Base-by-base conservation (phyloP, 2,888 invertebrate genomes). In the Tenthredo scrophulariae region DNA sequence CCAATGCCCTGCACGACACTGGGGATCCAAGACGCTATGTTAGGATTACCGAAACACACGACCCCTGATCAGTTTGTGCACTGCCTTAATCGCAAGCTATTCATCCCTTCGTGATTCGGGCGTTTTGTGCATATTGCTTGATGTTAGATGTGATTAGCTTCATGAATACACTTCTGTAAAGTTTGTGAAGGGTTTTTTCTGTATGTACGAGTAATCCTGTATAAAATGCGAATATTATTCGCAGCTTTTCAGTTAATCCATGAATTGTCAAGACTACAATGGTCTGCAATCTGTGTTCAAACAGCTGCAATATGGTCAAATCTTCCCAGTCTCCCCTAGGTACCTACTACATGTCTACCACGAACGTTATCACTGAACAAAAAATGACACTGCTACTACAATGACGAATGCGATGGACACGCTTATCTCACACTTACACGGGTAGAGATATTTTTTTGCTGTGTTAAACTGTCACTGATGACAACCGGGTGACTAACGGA, bases 1-100 rank as follows among this genome's bases (percentile, higher is more conserved):
- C 80, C 80, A 5, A 80, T 80, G 80, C 40, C 80, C 80, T 80
- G 40, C 80, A 54, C 62, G 80, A 80, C 80, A 62, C 79, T 58
- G 40, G 40, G 6, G 62, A 58, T 62, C 80, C 22, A 5, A 37
- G 37, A 2, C 33, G 22, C 18, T n/a, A 77, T 50, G 33, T 77
- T 29, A 29, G 29, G 29, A 29, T 37, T 13, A 6, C 22, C 37
- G 6, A 1, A 33, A 46, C 62, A 79, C 62, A 40, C 37, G 33
- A n/a, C 4, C n/a, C 13, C 22, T 33, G 33, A 29, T 77, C 50
- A 26, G 13, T 77, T 77, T 15, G 10, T 74, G 22, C 43, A 40
- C 54, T 74, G 29, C 9, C 22, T 40, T 26, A 22, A 74, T 74
- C 22, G 40, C 2, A 6, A 70, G 37, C 72, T 67, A 33, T 67